Conservation (phyloP, 2,113 vertebrate species). For the Crypturellus undulatus region DNA sequence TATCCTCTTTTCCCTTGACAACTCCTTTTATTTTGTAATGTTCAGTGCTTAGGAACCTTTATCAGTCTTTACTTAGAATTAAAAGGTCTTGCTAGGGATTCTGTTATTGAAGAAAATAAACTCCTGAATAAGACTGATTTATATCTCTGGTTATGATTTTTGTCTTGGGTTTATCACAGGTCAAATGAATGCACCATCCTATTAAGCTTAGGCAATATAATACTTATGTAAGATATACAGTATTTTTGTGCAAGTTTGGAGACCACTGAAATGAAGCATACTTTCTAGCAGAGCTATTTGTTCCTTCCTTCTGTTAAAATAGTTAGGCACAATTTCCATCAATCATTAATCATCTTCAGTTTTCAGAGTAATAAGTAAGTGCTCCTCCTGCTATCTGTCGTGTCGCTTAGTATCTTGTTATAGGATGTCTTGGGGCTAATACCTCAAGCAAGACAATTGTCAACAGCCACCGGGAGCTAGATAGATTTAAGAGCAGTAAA, state of each 20-base stretch:
- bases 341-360: not conserved
- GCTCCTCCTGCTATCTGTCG: not conserved
- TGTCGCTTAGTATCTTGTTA: not conserved
- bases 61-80: not conserved
- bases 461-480: not conserved
- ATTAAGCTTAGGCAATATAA: not conserved
- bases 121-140: not conserved
- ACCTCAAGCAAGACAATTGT: not conserved
- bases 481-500: not conserved
- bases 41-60: not conserved
- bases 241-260: not conserved
- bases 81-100: not conserved
- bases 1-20: not conserved
- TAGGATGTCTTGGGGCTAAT: not conserved
- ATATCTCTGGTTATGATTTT: not conserved
- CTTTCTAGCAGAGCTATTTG: not conserved
- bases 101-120: not conserved
- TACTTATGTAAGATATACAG: not conserved
- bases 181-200: not conserved
- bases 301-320: not conserved
- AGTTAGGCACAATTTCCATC: not conserved
- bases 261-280: not conserved
- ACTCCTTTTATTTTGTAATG: not conserved
- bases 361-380: not conserved
- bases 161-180: not conserved